Evolutionary conservation across 2,113 vertebrate genomes (phyloP).

Genomic region (Mirounga angustirostris): DNA sequence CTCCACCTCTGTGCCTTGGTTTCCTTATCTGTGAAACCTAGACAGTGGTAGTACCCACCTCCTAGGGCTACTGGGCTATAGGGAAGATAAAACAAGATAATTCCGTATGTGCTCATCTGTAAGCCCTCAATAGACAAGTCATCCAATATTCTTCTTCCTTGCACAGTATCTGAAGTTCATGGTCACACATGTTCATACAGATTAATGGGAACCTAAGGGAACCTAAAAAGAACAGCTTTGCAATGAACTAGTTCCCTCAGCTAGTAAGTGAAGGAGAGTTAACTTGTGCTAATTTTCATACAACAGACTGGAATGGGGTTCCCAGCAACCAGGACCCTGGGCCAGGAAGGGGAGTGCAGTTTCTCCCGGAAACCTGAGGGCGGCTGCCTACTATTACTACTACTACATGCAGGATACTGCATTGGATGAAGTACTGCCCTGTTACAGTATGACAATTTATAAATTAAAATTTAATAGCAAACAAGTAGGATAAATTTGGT

Average conservation of each 20-base stretch:
- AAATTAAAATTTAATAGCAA: not conserved
- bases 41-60: not conserved
- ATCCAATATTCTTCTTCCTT: not conserved
- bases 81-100: not conserved
- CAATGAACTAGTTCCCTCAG: not conserved
- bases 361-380: not conserved
- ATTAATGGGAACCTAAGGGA: not conserved
- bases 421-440: not conserved
- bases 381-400: not conserved
- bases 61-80: not conserved
- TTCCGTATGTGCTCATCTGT: not conserved
- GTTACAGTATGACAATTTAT: not conserved
- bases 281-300: not conserved
- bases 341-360: not conserved
- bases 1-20: not conserved
- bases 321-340: not conserved
- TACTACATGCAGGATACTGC: not conserved
- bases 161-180: not conserved
- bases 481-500: not conserved
- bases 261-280: not conserved
- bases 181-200: not conserved
- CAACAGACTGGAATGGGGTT: not conserved
- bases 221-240: not conserved
- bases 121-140: not conserved
- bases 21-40: not conserved